Base-by-base conservation (phyloP, 2,888 invertebrate species). In the Tiliacea aurago region DNA sequence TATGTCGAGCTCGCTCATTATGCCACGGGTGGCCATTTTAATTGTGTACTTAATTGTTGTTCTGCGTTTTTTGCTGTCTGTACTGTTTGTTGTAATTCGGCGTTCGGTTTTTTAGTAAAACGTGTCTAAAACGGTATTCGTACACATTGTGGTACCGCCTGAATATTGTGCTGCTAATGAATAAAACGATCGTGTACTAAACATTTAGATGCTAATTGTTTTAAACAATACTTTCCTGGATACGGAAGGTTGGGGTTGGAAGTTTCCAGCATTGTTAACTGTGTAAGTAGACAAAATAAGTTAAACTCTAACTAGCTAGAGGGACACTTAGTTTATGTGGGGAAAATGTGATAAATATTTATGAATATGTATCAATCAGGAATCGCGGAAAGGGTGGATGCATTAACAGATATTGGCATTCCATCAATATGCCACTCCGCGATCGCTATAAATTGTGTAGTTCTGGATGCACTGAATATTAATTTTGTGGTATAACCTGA, bases 1-100 rank as follows among this genome's bases (percentile, higher is more conserved):
- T 87, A 85, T 86, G 86, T 87, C 84, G 84, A 84, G 81, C 66
- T 84, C 76, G 74, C 84, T 85, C 82, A 88, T 90, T 83, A 75
- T 78, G 73, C 74, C 70, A 79, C 84, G 80, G 84, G 86, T 84
- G 86, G 86, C 76, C 84, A 75, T 70, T 84, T 73, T 85, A 85
- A 84, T 84, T 82, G 58, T 84, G 47, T 64, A 68, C 55, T 76
- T 79, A 71, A 76, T 84, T 76, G 65, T 43, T 74, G 64, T 64
- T 62, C 65, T 5, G 45, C 23, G 10, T 81, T 74, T 80, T 79
- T 76, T 77, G 64, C 72, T 81, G 74, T 18, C 77, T 73, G 65
- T 77, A 76, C 76, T 64, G 76, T 73, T 78, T 78, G 56, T 65
- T 73, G 76, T 64, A 77, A 73, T 70, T 76, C 45, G 47, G 76